Evolutionary conservation across 2,888 invertebrate genomes (phyloP).

Genomic region (Netelia melanura): DNA sequence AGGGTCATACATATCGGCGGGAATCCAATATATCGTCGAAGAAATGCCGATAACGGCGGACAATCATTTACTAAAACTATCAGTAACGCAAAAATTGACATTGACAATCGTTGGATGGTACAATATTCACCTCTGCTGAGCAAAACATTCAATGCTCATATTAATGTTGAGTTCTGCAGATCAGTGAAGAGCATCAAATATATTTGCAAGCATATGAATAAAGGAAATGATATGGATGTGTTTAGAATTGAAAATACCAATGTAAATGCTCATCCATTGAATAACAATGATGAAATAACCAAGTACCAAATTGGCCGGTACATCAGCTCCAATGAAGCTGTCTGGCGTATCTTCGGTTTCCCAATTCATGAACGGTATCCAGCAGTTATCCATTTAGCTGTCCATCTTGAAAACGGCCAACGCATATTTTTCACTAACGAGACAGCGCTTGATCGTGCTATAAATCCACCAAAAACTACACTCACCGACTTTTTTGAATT

Average conservation of each 20-base stretch:
- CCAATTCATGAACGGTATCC: constrained; percentile 76
- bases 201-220: constrained; percentile 39
- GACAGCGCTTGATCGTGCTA: not conserved
- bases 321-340: constrained; percentile 76
- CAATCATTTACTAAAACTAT: constrained; percentile 63
- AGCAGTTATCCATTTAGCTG: constrained; percentile 73
- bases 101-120: constrained; percentile 24
- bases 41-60: constrained; percentile 66
- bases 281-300: constrained; percentile 50
- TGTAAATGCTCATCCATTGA: constrained; percentile 43
- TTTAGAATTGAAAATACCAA: not conserved
- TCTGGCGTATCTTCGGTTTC: constrained; percentile 71
- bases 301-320: constrained; percentile 72
- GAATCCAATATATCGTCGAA: constrained; percentile 74
- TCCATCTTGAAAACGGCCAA: constrained; percentile 76
- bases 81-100: constrained; percentile 2
- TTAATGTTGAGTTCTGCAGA: constrained; percentile 41
- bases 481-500: constrained; percentile 79
- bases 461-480: constrained; percentile 16
- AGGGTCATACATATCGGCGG: constrained; percentile 73
- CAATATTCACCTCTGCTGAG: constrained; percentile 1
- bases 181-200: constrained; percentile 44
- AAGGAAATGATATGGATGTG: not conserved
- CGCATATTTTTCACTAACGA: constrained; percentile 66
- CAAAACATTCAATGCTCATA: constrained; percentile 21